phyloP scores from a whole-genome alignment of 2,797 vertebrate genomes.

The Lepidocolaptes lacrymiger region DNA sequence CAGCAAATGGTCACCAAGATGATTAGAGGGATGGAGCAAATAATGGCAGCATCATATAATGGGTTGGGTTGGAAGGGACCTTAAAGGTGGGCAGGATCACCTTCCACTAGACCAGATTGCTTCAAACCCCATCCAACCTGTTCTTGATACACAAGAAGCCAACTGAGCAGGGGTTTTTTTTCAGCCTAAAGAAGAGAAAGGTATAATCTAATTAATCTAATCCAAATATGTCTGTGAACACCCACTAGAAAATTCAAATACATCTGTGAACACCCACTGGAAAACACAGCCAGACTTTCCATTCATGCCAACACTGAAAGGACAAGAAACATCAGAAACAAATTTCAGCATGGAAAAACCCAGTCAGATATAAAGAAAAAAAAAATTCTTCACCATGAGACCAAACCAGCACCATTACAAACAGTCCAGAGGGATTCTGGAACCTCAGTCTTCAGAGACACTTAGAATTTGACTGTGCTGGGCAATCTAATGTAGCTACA shows the following conservation, averaged over 20 bases:
- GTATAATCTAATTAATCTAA: background rate
- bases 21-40: background rate
- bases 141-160: background rate
- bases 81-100: background rate
- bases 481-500: background rate
- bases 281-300: background rate
- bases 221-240: background rate
- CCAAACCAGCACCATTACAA: background rate
- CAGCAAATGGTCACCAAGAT: background rate
- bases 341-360: background rate
- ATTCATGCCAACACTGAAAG: background rate
- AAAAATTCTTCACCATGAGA: background rate
- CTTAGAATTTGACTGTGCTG: background rate
- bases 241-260: background rate
- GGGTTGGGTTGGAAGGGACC: background rate
- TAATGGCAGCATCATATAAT: background rate
- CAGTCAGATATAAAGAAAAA: background rate
- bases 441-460: background rate
- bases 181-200: background rate
- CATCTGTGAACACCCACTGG: background rate
- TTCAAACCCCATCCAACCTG: background rate
- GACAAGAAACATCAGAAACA: background rate
- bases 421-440: background rate
- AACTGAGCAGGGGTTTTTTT: background rate
- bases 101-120: background rate